These are phyloP conservation scores for Lepilemur septentrionalis DNA, from an alignment of 2,797 vertebrate species.

Conservation along the genomic window DNA sequence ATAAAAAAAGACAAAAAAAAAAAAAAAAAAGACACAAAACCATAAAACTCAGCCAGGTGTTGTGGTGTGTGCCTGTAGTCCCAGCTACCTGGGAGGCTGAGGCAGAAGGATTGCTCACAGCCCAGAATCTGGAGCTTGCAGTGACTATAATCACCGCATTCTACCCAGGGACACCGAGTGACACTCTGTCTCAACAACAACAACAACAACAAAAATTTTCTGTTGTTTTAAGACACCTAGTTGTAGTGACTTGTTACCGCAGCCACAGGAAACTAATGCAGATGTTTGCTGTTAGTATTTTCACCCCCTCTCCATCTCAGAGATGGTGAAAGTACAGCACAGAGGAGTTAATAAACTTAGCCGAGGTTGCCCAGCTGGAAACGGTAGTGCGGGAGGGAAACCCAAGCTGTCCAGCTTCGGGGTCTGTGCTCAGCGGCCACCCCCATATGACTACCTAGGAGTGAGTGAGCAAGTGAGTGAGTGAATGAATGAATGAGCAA, in stretches of 20 bases:
- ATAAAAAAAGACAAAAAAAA: no score
- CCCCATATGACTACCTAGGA: neutral
- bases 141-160: no score
- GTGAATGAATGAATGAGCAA: rapidly evolving
- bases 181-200: no score
- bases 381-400: neutral
- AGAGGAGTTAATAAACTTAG: neutral
- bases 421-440: no score
- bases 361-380: neutral
- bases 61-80: no score
- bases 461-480: neutral
- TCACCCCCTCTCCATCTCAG: neutral
- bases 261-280: neutral
- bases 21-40: no score
- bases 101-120: no score
- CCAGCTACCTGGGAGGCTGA: no score
- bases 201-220: neutral
- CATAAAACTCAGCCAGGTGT: no score
- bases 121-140: no score
- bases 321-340: neutral
- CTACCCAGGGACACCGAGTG: no score
- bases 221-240: neutral
- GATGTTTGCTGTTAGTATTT: neutral
- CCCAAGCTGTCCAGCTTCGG: neutral
- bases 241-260: neutral